phyloP scores from a whole-genome alignment of 2,888 invertebrate species.

The Sipha maydis region DNA sequence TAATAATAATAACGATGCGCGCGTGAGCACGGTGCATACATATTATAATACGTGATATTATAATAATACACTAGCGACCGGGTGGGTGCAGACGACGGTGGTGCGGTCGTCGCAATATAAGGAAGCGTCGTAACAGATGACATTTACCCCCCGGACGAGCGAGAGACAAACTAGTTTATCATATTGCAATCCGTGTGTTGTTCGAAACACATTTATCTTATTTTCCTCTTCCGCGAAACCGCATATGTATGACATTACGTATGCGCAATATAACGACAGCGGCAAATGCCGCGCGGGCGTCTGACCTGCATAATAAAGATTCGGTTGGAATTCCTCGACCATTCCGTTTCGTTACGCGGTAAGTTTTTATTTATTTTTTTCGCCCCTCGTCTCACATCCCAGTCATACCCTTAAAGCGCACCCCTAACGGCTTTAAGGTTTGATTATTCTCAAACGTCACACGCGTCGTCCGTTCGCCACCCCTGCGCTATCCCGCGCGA shows the following conservation, averaged over 20 bases:
- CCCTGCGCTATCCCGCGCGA: no score
- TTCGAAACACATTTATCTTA: conserved; percentile 43
- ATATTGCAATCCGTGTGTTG: conserved; percentile 42
- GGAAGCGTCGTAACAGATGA: background rate
- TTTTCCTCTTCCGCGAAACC: background rate
- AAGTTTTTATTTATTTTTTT: background rate
- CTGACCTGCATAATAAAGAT: conserved; percentile 48
- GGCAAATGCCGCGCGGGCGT: background rate
- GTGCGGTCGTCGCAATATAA: background rate
- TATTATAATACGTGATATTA: no score
- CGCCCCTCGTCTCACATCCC: background rate
- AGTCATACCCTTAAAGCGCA: background rate
- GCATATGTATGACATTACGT: conserved; percentile 20
- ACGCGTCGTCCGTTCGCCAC: no score
- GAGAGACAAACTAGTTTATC: conserved; percentile 52
- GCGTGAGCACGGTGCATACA: no score
- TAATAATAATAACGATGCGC: no score
- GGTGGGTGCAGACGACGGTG: background rate
- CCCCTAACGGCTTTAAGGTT: no score
- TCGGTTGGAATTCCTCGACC: conserved; percentile 34
- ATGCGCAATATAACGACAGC: conserved; percentile 13
- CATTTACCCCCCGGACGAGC: background rate
- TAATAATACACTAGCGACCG: no score
- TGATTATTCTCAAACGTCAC: no score
- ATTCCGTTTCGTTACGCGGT: background rate